A percentile compares a stretch with the other conserved stretches of the same genome.
phyloP scores from a whole-genome alignment of 2,113 vertebrate genomes.

The Mormoops blainvillei region DNA sequence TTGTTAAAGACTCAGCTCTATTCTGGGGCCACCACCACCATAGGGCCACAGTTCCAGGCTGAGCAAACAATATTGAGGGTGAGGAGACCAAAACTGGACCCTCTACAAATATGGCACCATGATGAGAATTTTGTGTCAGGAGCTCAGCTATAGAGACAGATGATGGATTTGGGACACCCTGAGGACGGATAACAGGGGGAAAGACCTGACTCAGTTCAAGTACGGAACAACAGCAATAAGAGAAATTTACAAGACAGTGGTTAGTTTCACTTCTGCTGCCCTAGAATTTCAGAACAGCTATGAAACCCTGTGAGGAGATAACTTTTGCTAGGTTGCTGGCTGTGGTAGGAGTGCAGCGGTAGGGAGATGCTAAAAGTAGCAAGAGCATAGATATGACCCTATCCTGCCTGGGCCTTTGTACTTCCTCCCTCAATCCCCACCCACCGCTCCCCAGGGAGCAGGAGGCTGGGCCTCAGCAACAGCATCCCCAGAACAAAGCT shows the following conservation, averaged over 20 bases:
- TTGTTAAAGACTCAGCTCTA: not conserved
- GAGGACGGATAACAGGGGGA: not conserved
- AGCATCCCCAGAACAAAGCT: not conserved
- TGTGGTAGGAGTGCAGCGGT: not conserved
- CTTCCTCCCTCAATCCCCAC: not conserved
- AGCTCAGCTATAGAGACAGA: not conserved
- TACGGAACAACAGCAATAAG: not conserved
- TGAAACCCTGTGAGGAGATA: conserved; percentile 28
- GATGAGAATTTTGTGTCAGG: not conserved
- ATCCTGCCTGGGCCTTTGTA: conserved; percentile 15
- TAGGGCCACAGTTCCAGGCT: not conserved
- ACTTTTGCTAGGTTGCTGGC: not conserved
- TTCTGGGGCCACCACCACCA: not conserved
- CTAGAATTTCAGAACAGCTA: conserved; percentile 38
- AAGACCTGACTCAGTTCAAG: not conserved
- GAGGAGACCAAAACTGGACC: not conserved
- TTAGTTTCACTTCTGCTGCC: conserved; percentile 60
- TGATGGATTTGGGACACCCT: not conserved
- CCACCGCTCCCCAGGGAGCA: accelerated
- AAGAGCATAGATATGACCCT: conserved; percentile 35
- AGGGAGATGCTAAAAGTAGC: conserved; percentile 47
- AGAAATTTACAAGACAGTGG: not conserved
- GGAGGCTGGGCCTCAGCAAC: not conserved
- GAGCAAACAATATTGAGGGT: not conserved
- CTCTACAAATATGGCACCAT: accelerated